Evolutionary conservation across 2,113 vertebrate species (phyloP).

Genomic region (Rhinolophus ferrumequinum): DNA sequence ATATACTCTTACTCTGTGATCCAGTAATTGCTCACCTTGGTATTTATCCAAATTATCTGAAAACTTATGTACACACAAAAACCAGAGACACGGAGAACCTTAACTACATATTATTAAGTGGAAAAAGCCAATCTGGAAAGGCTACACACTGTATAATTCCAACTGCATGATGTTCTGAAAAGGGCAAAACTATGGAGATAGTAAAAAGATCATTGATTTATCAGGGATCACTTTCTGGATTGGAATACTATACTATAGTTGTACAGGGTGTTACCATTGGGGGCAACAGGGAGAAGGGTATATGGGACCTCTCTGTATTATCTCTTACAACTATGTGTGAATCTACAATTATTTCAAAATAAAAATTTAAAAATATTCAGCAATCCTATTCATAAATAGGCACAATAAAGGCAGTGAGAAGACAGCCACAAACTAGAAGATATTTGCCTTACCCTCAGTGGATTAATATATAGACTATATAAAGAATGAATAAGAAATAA

Average conservation of each 20-base stretch:
- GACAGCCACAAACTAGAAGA: not conserved
- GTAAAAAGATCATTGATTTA: not conserved
- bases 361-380: not conserved
- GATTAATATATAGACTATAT: not conserved
- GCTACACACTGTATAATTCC: not conserved
- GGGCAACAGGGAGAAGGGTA: not conserved
- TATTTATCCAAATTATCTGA: not conserved
- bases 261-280: not conserved
- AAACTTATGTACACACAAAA: constrained; percentile 1
- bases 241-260: not conserved
- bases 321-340: not conserved
- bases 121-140: not conserved
- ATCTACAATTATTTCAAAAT: constrained; percentile 33
- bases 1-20: not conserved
- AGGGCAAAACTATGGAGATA: not conserved
- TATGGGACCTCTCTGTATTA: not conserved
- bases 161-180: not conserved
- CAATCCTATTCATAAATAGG: not conserved
- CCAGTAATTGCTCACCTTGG: not conserved
- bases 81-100: not conserved
- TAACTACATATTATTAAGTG: not conserved
- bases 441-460: not conserved
- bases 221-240: not conserved
- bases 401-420: not conserved
- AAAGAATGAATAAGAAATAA: not conserved